phyloP scores from a whole-genome alignment of 2,888 invertebrate genomes.

The Trichogramma dendrolimi region DNA sequence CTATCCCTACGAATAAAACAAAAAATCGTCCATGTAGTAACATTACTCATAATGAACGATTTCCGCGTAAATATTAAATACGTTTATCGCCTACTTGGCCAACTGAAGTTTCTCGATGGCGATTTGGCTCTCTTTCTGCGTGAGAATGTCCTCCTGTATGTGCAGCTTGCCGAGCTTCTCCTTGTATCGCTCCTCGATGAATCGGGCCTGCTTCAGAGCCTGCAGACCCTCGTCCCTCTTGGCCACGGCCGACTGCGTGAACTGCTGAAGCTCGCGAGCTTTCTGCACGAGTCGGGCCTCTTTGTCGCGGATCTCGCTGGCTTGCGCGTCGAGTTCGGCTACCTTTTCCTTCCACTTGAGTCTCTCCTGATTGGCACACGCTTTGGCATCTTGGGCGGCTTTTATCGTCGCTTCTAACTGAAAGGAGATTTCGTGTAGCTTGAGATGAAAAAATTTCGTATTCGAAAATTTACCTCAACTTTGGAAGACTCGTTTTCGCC shows the following conservation, averaged over 20 bases:
- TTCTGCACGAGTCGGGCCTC: conserved; percentile 40
- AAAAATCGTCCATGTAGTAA: conserved; percentile 5
- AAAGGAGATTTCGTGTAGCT: background rate
- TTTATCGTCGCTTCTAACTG: conserved; percentile 44
- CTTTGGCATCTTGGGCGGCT: conserved; percentile 41
- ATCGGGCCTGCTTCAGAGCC: conserved; percentile 42
- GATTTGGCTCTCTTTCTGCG: conserved; percentile 42
- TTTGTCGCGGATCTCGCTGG: conserved; percentile 36
- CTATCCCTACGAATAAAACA: conserved; percentile 34
- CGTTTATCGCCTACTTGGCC: conserved; percentile 37
- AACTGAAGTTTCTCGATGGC: conserved; percentile 40
- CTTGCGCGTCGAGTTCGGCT: conserved; percentile 37
- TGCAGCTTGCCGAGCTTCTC: conserved; percentile 39
- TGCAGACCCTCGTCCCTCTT: conserved; percentile 45
- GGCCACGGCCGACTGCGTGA: conserved; percentile 42
- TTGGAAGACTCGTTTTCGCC: conserved; percentile 39
- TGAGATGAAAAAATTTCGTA: background rate
- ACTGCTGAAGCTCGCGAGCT: conserved; percentile 45
- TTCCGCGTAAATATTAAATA: background rate
- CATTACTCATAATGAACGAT: background rate
- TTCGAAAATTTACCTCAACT: conserved; percentile 38
- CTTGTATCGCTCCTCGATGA: conserved; percentile 42
- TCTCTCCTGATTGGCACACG: conserved; percentile 39
- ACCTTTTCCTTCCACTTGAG: conserved; percentile 44
- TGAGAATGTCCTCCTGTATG: conserved; percentile 39